Conservation (phyloP, 2,888 invertebrate genomes). For the Metellina segmentata region DNA sequence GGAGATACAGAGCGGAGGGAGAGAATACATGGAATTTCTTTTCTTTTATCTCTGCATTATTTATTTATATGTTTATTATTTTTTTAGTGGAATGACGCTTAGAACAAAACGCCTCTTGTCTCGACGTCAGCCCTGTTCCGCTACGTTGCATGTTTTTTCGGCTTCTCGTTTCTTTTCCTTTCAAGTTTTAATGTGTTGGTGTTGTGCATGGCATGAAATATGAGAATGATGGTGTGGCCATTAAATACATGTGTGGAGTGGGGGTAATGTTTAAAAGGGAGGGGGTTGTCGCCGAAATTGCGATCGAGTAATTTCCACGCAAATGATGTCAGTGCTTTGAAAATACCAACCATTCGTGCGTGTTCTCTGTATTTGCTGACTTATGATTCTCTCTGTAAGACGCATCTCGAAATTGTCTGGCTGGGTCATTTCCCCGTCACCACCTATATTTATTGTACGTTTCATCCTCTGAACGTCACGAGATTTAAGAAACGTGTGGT, state of each 20-base stretch:
- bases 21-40: conserved; percentile 32
- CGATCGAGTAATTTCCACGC: background rate
- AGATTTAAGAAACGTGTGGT: no score
- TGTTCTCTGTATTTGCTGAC: no score
- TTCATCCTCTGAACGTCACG: no score
- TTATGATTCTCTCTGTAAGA: no score
- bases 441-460: no score
- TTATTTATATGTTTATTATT: conserved; percentile 28
- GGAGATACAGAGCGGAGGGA: background rate
- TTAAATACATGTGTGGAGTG: conserved; percentile 52
- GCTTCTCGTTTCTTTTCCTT: conserved; percentile 14
- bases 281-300: conserved; percentile 39
- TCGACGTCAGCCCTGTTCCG: conserved; percentile 25
- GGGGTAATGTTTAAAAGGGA: conserved; percentile 34
- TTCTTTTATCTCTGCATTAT: conserved; percentile 1
- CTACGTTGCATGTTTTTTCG: conserved; percentile 33
- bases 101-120: conserved; percentile 65
- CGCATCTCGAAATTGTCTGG: no score
- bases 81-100: conserved; percentile 33
- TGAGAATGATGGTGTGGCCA: conserved; percentile 42
- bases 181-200: conserved; percentile 39
- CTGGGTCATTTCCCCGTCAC: no score
- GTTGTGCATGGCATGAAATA: conserved; percentile 34
- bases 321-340: no score
- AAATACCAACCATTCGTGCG: no score